Conservation (phyloP, 2,888 invertebrate genomes). For the Ormyrus rosae region DNA sequence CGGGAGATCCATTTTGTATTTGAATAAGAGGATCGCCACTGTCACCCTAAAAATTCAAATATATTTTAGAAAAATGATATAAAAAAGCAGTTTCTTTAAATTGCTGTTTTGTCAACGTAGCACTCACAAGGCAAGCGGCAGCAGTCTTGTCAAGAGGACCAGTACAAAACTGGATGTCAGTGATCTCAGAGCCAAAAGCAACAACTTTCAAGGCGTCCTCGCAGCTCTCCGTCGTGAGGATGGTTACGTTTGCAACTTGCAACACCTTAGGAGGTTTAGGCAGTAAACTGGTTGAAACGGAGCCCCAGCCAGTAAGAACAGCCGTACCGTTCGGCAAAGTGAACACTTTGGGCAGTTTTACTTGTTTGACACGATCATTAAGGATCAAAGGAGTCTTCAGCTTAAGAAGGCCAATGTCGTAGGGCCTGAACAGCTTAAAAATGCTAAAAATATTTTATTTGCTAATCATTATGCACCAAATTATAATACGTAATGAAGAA, state of each 20-base stretch:
- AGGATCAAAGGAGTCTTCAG: conserved; percentile 69
- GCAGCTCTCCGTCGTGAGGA: conserved; percentile 65
- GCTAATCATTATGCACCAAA: not conserved
- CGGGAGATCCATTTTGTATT: not conserved
- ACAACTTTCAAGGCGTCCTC: conserved; percentile 56
- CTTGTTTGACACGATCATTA: conserved; percentile 69
- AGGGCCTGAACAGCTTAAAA: not conserved
- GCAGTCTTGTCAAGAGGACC: conserved; percentile 59
- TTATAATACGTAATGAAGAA: not conserved
- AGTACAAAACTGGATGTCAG: conserved; percentile 64
- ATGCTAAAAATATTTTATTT: conserved; percentile 8
- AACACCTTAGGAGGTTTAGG: conserved; percentile 65
- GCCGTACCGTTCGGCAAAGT: conserved; percentile 66
- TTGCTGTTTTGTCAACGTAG: not conserved
- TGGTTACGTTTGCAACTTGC: conserved; percentile 66
- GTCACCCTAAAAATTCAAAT: conserved; percentile 33
- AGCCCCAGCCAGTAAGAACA: conserved; percentile 77
- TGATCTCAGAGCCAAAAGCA: conserved; percentile 60
- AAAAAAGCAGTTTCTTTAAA: too few relatives aligned
- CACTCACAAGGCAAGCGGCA: conserved; percentile 52
- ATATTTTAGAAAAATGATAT: not conserved
- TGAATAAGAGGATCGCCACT: conserved; percentile 37
- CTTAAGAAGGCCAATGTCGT: conserved; percentile 77
- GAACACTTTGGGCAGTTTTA: conserved; percentile 71
- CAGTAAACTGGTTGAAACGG: conserved; percentile 62